Evolutionary conservation across 2,888 invertebrate species (phyloP).

Genomic region (Folsomia candida): DNA sequence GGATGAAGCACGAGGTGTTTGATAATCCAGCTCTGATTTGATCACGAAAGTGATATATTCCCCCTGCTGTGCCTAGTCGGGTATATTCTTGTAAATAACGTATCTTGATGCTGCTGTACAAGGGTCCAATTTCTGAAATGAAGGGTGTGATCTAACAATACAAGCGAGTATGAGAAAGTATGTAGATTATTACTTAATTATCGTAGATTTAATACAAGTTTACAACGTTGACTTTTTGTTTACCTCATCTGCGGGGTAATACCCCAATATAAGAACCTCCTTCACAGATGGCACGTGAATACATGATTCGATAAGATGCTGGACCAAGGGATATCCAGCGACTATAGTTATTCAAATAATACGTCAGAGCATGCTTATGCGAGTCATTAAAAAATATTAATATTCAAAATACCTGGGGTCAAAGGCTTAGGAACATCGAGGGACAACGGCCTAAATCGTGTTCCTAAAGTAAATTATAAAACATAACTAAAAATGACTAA

Average conservation of each 20-base stretch:
- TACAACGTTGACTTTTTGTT: no score
- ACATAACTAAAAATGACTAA: neutral
- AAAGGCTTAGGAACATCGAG: slow-evolving; percentile 96
- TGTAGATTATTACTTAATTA: no score
- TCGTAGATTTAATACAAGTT: no score
- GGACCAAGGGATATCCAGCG: slow-evolving; percentile 91
- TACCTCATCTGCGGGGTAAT: slow-evolving; percentile 79
- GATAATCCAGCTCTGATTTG: slow-evolving; percentile 83
- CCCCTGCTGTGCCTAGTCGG: slow-evolving; percentile 92
- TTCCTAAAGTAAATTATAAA: slow-evolving; percentile 74
- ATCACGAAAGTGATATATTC: slow-evolving; percentile 94
- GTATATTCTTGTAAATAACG: slow-evolving; percentile 95
- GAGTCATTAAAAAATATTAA: no score
- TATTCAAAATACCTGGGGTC: no score
- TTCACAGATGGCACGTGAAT: slow-evolving; percentile 71
- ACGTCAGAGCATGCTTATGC: no score
- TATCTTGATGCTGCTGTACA: slow-evolving; percentile 71
- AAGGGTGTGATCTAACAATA: slow-evolving; percentile 88
- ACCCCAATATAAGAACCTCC: slow-evolving; percentile 92
- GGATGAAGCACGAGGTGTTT: slow-evolving; percentile 87
- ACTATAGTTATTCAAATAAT: no score
- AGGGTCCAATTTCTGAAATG: slow-evolving; percentile 77
- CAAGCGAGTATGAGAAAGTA: no score
- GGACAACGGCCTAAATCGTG: slow-evolving; percentile 92
- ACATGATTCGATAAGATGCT: slow-evolving; percentile 96